Percentiles rank a stretch among this genome's conserved stretches.
Evolutionary conservation across 2,888 invertebrate genomes (phyloP).

Genomic region (Athalia cordata): DNA sequence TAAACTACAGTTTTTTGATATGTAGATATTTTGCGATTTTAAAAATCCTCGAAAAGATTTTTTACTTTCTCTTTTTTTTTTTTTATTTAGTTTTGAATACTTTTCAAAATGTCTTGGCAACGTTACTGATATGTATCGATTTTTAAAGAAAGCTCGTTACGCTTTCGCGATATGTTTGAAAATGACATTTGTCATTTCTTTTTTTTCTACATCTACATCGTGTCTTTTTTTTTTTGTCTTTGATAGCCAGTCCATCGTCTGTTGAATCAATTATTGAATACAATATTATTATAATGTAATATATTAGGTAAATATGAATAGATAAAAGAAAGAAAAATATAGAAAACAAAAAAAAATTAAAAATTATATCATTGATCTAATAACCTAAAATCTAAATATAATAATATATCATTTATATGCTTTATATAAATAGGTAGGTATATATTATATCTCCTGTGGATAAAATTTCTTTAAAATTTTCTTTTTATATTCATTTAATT

Average conservation of each 20-base stretch:
- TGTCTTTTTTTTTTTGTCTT: neutral
- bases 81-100: neutral
- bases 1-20: too few species aligned
- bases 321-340: neutral
- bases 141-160: slow-evolving; percentile 59
- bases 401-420: neutral
- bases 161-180: slow-evolving; percentile 44
- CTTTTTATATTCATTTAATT: too few species aligned
- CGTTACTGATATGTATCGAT: slow-evolving; percentile 67
- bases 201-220: neutral
- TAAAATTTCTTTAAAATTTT: too few species aligned
- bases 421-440: neutral
- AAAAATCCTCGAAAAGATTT: neutral
- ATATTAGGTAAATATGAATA: neutral
- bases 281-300: neutral
- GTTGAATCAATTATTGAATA: neutral
- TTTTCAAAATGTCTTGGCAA: slow-evolving; percentile 61
- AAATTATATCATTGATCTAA: neutral
- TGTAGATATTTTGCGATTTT: neutral
- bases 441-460: neutral
- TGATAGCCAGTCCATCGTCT: neutral
- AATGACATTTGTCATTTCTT: neutral
- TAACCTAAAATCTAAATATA: slow-evolving; percentile 10
- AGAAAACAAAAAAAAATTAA: neutral
- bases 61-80: neutral